Evolutionary conservation across 2,113 vertebrate genomes (phyloP).

Genomic region (Lipotes vexillifer): DNA sequence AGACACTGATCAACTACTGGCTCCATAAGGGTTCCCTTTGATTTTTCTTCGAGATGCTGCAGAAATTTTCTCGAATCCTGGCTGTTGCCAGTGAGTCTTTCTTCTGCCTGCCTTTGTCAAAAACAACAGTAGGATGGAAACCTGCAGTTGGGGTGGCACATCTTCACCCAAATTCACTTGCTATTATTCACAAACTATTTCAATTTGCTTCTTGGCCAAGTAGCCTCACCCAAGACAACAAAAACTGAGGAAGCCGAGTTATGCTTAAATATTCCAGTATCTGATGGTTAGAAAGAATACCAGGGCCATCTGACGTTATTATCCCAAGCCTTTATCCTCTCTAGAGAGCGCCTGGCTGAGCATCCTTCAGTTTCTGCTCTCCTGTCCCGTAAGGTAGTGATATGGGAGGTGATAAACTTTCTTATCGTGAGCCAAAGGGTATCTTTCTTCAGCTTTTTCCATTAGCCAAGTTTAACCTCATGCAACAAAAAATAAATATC

Average conservation of each 20-base stretch:
- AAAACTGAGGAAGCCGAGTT: not conserved
- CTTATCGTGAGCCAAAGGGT: not conserved
- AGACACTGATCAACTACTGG: not conserved
- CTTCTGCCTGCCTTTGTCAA: not conserved
- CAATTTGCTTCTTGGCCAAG: not conserved
- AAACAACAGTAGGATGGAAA: not conserved
- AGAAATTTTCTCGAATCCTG: not conserved
- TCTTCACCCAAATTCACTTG: not conserved
- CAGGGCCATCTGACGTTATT: fast-evolving
- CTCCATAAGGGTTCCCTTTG: not conserved
- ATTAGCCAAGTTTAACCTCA: not conserved
- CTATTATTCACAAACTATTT: not conserved
- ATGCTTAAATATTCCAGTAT: not conserved
- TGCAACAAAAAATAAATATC: not conserved
- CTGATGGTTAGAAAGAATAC: not conserved
- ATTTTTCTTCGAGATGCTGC: not conserved
- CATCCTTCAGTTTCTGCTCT: not conserved
- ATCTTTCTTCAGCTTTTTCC: not conserved
- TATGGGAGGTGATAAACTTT: not conserved
- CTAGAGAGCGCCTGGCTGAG: too few relatives aligned
- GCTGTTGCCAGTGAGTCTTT: not conserved
- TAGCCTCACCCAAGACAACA: not conserved
- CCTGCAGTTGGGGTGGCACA: fast-evolving
- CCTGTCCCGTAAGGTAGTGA: fast-evolving
- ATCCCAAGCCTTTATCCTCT: not conserved